Evolutionary conservation across 35 echinoderm and acorn worm species (phyloP).

Genomic region (Antedon bifida): DNA sequence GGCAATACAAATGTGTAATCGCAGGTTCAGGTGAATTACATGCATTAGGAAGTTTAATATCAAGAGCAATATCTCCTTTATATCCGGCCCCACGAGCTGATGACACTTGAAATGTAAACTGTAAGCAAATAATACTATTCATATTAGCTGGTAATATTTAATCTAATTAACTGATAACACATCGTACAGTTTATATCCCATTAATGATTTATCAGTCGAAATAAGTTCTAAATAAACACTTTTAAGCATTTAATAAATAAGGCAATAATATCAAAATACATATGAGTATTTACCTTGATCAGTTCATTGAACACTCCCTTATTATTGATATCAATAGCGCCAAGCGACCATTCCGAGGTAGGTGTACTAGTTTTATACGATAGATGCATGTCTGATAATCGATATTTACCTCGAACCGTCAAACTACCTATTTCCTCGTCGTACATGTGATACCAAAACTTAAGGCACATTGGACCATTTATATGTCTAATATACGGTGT

Average conservation of each 20-base stretch:
- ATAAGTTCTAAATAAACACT: too few species aligned
- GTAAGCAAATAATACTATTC: not conserved
- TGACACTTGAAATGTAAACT: not conserved
- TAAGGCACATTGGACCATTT: not conserved
- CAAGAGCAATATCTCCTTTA: not conserved
- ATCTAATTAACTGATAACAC: too few species aligned
- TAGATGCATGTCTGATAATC: not conserved
- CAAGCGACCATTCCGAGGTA: not conserved
- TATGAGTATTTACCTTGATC: not conserved
- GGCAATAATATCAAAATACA: too few species aligned
- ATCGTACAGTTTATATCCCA: too few species aligned
- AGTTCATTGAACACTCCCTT: not conserved
- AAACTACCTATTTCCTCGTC: not conserved
- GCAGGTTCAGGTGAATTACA: not conserved
- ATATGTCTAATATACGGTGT: not conserved
- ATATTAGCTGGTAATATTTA: too few species aligned
- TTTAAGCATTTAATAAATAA: too few species aligned
- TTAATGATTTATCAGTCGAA: too few species aligned
- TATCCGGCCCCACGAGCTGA: not conserved
- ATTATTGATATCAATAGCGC: not conserved
- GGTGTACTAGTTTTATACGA: not conserved
- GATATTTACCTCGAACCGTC: not conserved
- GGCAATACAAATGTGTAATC: not conserved
- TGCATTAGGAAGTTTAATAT: not conserved
- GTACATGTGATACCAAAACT: not conserved